Evolutionary conservation across 2,113 vertebrate genomes (phyloP).

Genomic region (Austrofundulus limnaeus): DNA sequence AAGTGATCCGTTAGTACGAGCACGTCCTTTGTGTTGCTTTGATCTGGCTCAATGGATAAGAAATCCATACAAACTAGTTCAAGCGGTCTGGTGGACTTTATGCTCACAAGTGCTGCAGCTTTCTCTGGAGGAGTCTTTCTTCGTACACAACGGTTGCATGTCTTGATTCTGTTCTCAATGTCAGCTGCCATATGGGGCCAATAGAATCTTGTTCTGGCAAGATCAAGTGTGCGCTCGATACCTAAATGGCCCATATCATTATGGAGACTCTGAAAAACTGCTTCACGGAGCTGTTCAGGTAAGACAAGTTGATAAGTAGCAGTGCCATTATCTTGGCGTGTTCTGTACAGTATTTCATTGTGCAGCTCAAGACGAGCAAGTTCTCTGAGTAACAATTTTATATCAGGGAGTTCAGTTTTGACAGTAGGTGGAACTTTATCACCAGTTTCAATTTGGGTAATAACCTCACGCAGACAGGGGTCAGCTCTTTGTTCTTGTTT

Average conservation of each 20-base stretch:
- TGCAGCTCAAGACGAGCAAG: neutral
- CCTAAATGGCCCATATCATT: neutral
- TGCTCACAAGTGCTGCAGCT: neutral
- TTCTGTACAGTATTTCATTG: neutral
- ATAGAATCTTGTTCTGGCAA: neutral
- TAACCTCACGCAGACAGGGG: neutral
- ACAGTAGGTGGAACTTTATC: neutral
- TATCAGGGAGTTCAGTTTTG: neutral
- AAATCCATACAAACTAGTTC: neutral
- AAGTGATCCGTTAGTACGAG: no score
- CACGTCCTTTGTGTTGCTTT: no score
- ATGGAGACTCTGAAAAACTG: neutral
- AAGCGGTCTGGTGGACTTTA: neutral
- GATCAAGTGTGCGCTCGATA: neutral
- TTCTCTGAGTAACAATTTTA: neutral
- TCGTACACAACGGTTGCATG: neutral
- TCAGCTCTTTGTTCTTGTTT: neutral
- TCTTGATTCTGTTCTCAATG: neutral
- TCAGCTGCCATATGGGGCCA: neutral
- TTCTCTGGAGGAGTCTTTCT: neutral
- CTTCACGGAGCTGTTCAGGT: neutral
- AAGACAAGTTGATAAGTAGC: neutral
- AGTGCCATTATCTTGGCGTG: neutral
- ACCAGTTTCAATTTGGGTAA: neutral
- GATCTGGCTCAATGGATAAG: no score